These are phyloP conservation scores for Reinhardtius hippoglossoides DNA, from an alignment of 2,113 vertebrate genomes.

Conservation along the genomic window DNA sequence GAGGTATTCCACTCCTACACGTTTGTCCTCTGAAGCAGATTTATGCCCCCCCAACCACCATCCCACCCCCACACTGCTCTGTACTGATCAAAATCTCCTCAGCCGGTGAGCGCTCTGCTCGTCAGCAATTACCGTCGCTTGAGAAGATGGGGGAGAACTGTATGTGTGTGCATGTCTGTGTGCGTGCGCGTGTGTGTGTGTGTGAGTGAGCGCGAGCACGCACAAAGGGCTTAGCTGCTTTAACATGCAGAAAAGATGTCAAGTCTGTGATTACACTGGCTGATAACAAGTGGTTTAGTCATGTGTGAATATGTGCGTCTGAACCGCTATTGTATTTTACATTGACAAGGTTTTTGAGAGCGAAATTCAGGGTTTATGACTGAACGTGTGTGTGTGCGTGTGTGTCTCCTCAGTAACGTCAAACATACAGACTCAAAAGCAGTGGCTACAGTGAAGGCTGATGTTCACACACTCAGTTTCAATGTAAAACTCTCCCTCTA, in stretches of 20 bases:
- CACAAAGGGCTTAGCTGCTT: slow-evolving; percentile 70
- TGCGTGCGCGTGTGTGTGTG: slow-evolving; percentile 7
- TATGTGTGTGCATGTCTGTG: slow-evolving; percentile 7
- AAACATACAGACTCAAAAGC: slow-evolving; percentile 12
- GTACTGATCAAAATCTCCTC: slow-evolving; percentile 70
- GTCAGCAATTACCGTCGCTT: slow-evolving; percentile 67
- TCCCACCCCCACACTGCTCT: slow-evolving; percentile 1
- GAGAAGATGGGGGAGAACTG: slow-evolving; percentile 29
- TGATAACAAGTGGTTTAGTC: slow-evolving; percentile 67
- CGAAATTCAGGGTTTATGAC: neutral
- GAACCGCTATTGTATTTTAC: slow-evolving; percentile 30
- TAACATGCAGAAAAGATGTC: slow-evolving; percentile 79
- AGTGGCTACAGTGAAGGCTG: neutral
- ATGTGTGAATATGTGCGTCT: slow-evolving; percentile 46
- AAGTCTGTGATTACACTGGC: slow-evolving; percentile 73
- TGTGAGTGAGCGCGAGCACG: slow-evolving; percentile 17
- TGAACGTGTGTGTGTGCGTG: neutral
- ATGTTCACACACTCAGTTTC: slow-evolving; percentile 1
- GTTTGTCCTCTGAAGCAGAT: slow-evolving; percentile 68
- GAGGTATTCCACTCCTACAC: slow-evolving; percentile 63
- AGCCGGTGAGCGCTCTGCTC: slow-evolving; percentile 57
- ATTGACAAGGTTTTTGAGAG: slow-evolving; percentile 17
- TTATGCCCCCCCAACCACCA: slow-evolving; percentile 25
- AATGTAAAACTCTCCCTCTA: slow-evolving; percentile 20
- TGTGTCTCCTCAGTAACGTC: slow-evolving; percentile 4